These are phyloP conservation scores for Helicorthomorpha holstii DNA, from an alignment of 1,140 invertebrate genomes.

Conservation along the genomic window DNA sequence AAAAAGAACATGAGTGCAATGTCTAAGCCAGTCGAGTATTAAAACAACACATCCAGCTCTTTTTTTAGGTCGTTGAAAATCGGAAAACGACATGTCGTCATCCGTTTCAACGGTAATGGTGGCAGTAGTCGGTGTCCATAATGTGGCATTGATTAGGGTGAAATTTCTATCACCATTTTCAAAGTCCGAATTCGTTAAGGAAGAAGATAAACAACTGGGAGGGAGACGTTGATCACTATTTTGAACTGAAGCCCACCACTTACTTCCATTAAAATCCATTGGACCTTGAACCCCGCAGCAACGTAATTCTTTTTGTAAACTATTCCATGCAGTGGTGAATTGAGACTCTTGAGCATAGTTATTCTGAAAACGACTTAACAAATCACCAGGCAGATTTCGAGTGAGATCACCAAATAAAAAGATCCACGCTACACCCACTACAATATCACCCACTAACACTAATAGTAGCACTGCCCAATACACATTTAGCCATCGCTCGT, in stretches of 20 bases:
- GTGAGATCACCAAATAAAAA: slow-evolving; percentile 59
- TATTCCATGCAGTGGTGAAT: slow-evolving; percentile 62
- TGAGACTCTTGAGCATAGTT: slow-evolving; percentile 51
- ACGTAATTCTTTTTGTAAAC: slow-evolving; percentile 48
- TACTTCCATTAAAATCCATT: slow-evolving; percentile 35
- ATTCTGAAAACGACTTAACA: slow-evolving; percentile 35
- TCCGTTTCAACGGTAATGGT: too few relatives aligned
- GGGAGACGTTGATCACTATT: slow-evolving; percentile 12
- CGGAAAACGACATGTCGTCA: too few relatives aligned
- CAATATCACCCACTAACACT: slow-evolving; percentile 60
- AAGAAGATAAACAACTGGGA: slow-evolving; percentile 13
- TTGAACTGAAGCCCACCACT: slow-evolving; percentile 6
- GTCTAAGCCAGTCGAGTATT: slow-evolving; percentile 49
- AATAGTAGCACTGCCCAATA: slow-evolving; percentile 68
- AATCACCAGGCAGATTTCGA: slow-evolving; percentile 44
- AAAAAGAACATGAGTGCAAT: slow-evolving; percentile 60
- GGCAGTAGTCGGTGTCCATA: not conserved
- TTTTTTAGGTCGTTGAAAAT: too few relatives aligned
- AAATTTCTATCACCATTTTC: not conserved
- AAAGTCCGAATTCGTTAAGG: slow-evolving; percentile 1
- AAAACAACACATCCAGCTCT: slow-evolving; percentile 44
- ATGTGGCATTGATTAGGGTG: not conserved
- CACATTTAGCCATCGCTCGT: slow-evolving; percentile 57
- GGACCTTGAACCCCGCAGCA: slow-evolving; percentile 63
- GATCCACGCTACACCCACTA: slow-evolving; percentile 72